Conservation (phyloP, 2,888 invertebrate species). For the Hyalella azteca region DNA sequence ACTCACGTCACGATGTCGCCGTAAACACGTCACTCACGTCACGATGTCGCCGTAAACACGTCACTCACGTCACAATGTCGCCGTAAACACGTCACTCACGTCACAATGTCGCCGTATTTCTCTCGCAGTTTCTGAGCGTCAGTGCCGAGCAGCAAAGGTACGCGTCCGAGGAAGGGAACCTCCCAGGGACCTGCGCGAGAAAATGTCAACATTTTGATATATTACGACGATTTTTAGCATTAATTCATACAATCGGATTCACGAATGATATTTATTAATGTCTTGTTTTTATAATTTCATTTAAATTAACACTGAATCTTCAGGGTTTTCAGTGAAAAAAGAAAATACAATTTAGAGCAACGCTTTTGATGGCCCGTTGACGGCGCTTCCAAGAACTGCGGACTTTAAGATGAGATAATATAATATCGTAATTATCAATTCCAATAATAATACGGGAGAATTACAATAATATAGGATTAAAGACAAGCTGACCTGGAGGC, state of each 20-base stretch:
- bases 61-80: too few relatives aligned
- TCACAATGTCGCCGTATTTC: constrained; percentile 12
- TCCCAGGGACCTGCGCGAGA: neutral
- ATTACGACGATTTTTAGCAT: neutral
- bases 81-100: neutral
- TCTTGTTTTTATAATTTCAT: neutral
- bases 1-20: too few relatives aligned
- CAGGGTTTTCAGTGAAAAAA: neutral
- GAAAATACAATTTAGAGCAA: neutral
- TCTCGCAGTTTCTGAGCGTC: neutral
- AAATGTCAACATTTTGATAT: neutral
- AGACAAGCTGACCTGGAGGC: neutral
- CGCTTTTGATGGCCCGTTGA: neutral
- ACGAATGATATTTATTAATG: too few relatives aligned
- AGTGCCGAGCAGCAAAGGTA: neutral
- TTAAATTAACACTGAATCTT: neutral
- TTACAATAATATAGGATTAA: neutral
- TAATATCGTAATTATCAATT: neutral
- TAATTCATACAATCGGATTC: too few relatives aligned
- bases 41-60: too few relatives aligned
- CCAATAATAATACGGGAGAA: neutral
- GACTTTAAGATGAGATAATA: too few relatives aligned
- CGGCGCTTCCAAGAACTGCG: neutral
- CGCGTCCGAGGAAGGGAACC: constrained; percentile 2
- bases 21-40: too few relatives aligned